These are phyloP conservation scores for Syrrhaptes paradoxus DNA, from an alignment of 2,113 vertebrate genomes.

Conservation along the genomic window DNA sequence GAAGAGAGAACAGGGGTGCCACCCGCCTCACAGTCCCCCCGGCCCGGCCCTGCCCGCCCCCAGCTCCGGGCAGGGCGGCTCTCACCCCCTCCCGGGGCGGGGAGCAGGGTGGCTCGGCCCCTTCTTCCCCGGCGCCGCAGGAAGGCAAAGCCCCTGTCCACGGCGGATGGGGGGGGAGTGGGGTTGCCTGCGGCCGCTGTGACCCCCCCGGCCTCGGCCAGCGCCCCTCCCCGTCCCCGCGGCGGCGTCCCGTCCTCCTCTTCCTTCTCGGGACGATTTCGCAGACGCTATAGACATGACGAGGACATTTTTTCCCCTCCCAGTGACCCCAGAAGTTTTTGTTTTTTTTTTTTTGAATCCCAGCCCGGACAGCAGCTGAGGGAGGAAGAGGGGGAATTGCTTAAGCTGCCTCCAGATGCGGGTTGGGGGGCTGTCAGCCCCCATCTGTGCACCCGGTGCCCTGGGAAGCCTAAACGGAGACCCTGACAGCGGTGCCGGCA, in stretches of 20 bases:
- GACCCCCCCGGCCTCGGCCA: too few species aligned
- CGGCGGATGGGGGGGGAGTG: neutral
- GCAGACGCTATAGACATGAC: neutral
- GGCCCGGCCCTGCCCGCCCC: neutral
- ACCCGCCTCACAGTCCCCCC: neutral
- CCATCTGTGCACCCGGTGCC: neutral
- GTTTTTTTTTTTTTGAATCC: neutral
- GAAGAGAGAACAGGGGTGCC: neutral
- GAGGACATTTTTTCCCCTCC: neutral
- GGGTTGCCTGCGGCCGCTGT: too few species aligned
- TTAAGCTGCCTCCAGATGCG: neutral
- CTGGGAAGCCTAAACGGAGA: neutral
- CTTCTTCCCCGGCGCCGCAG: neutral
- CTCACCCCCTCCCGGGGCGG: neutral
- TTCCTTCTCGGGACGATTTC: slow-evolving; percentile 19
- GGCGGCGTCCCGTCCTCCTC: too few species aligned
- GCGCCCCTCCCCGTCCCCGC: too few species aligned
- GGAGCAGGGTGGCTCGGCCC: neutral
- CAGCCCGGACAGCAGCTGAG: neutral
- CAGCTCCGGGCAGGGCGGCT: too few species aligned
- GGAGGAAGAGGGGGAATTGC: neutral
- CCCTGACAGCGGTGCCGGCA: neutral
- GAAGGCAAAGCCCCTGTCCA: neutral
- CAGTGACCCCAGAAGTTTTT: neutral
- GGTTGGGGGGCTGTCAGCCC: neutral